phyloP scores from a whole-genome alignment of 2,113 vertebrate species.

The Apistogramma diplotaenia region DNA sequence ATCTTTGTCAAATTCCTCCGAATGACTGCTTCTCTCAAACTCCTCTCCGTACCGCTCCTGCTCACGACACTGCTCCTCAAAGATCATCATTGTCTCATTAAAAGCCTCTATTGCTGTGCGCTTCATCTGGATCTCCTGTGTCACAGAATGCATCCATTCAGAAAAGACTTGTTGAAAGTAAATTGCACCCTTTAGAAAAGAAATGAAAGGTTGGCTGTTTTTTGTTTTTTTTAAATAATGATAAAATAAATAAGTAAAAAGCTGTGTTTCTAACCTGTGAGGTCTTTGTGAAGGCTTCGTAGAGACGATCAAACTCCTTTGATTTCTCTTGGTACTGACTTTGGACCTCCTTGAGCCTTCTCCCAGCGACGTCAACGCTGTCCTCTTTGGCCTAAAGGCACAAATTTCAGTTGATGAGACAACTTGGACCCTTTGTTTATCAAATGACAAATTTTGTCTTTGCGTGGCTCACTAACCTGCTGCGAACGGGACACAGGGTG shows the following conservation, averaged over 20 bases:
- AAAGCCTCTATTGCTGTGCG: conserved; percentile 92
- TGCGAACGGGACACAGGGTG: conserved; percentile 90
- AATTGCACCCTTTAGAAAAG: neutral
- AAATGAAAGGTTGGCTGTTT: neutral
- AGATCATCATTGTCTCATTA: conserved; percentile 95
- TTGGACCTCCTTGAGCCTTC: conserved; percentile 93
- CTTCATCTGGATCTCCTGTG: conserved; percentile 96
- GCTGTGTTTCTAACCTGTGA: conserved; percentile 83
- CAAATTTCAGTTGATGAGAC: neutral
- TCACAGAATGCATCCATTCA: neutral
- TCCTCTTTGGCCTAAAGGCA: conserved; percentile 88
- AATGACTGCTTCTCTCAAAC: conserved; percentile 85
- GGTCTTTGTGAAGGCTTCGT: conserved; percentile 92
- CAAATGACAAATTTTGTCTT: neutral
- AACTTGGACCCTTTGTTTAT: neutral
- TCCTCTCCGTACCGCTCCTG: conserved; percentile 90
- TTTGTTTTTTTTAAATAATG: too few species aligned
- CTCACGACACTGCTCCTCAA: conserved; percentile 92
- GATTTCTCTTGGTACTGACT: conserved; percentile 93
- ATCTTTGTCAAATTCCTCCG: conserved; percentile 87
- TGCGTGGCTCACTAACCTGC: conserved; percentile 76
- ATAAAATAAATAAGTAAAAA: too few species aligned
- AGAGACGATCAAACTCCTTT: conserved; percentile 90
- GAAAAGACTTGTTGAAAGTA: neutral
- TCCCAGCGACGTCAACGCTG: conserved; percentile 88